Evolutionary conservation across 2,888 invertebrate genomes (phyloP).

Genomic region (Prosapia bicincta): DNA sequence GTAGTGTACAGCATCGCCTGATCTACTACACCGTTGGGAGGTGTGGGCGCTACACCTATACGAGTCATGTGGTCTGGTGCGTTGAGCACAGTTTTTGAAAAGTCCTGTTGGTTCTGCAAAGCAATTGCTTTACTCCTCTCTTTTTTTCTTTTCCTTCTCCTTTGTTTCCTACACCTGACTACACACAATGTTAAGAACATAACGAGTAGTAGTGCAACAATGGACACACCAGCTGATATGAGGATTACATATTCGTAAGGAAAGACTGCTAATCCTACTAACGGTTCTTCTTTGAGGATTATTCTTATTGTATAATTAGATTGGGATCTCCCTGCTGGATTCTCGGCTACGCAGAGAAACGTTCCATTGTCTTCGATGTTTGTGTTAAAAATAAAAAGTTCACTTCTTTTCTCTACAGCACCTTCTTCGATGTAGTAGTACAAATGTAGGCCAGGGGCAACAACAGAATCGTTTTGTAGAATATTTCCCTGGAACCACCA

Average conservation of each 20-base stretch:
- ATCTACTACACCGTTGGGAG: slow-evolving; percentile 56
- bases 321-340: slow-evolving; percentile 73
- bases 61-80: slow-evolving; percentile 50
- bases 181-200: slow-evolving; percentile 37
- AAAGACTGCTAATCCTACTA: slow-evolving; percentile 63
- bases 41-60: background rate
- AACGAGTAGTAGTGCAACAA: slow-evolving; percentile 60
- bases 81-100: slow-evolving; percentile 40
- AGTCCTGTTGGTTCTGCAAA: slow-evolving; percentile 49
- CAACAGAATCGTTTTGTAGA: slow-evolving; percentile 69
- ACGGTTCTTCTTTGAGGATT: slow-evolving; percentile 67
- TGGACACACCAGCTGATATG: slow-evolving; percentile 63
- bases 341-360: slow-evolving; percentile 81
- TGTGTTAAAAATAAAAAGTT: slow-evolving; percentile 73
- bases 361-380: slow-evolving; percentile 79
- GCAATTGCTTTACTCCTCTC: slow-evolving; percentile 60
- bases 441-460: slow-evolving; percentile 63
- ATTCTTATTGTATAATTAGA: slow-evolving; percentile 80
- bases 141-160: slow-evolving; percentile 56
- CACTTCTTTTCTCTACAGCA: slow-evolving; percentile 70
- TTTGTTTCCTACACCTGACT: slow-evolving; percentile 43
- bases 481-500: slow-evolving; percentile 84
- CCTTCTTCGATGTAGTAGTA: slow-evolving; percentile 70
- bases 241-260: slow-evolving; percentile 68
- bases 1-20: slow-evolving; percentile 49